Conservation (phyloP, 1,140 invertebrate genomes). For the Papilio aristodemus region DNA sequence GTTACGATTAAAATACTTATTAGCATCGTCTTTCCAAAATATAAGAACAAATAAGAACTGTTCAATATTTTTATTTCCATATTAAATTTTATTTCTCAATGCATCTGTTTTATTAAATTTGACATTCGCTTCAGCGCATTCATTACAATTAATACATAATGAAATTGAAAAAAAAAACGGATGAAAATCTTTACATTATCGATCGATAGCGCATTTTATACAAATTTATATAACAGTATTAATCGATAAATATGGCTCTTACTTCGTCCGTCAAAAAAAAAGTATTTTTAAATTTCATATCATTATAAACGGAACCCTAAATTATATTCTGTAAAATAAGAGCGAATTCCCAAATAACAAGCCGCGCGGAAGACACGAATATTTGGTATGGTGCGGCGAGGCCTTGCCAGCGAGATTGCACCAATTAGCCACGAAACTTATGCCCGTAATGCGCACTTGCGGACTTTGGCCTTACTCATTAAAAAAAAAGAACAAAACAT, state of each 20-base stretch:
- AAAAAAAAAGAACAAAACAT: slow-evolving; percentile 26
- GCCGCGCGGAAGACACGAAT: slow-evolving; percentile 51
- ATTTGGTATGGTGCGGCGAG: slow-evolving; percentile 42
- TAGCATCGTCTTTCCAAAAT: no score
- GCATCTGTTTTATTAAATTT: no score
- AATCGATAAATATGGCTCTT: not conserved
- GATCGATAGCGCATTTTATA: no score
- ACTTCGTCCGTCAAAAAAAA: not conserved
- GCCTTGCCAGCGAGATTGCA: slow-evolving; percentile 35
- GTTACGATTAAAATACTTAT: no score
- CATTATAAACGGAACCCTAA: slow-evolving; percentile 9
- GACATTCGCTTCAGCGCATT: no score
- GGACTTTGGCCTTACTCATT: slow-evolving; percentile 23
- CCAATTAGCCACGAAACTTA: slow-evolving; percentile 53
- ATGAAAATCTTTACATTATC: no score
- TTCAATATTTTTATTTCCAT: no score
- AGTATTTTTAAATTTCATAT: not conserved
- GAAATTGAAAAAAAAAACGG: no score
- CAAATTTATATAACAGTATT: not conserved
- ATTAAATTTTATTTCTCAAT: no score
- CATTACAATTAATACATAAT: no score
- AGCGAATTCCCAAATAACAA: slow-evolving; percentile 67
- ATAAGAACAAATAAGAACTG: no score
- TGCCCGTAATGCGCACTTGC: slow-evolving; percentile 45
- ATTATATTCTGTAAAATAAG: slow-evolving; percentile 46